These are phyloP conservation scores for Vimba vimba DNA, from an alignment of 2,113 vertebrate genomes.

Conservation along the genomic window DNA sequence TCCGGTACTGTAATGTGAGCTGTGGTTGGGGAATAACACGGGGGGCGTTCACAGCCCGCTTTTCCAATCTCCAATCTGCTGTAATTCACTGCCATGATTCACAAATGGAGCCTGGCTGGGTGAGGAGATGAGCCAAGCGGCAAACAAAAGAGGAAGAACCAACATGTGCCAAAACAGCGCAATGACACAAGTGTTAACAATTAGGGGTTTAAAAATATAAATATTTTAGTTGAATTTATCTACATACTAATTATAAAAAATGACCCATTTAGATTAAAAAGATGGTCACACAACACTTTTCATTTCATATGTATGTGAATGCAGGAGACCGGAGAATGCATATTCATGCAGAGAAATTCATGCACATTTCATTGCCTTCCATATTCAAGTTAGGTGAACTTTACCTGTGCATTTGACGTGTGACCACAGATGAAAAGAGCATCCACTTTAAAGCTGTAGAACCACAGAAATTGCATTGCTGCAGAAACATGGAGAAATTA, in stretches of 20 bases:
- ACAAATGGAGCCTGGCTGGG: slow-evolving; percentile 51
- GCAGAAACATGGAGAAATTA: too few relatives aligned
- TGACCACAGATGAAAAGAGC: too few relatives aligned
- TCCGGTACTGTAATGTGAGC: slow-evolving; percentile 71
- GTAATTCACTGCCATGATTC: slow-evolving; percentile 67
- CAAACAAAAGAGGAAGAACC: slow-evolving; percentile 65
- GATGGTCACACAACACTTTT: not conserved
- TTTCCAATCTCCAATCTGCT: slow-evolving; percentile 74
- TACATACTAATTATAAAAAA: not conserved
- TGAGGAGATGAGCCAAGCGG: slow-evolving; percentile 66
- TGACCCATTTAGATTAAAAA: not conserved
- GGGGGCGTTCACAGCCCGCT: slow-evolving; percentile 64
- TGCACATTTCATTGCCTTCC: not conserved
- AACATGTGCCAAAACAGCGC: slow-evolving; percentile 72
- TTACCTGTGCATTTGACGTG: too few relatives aligned
- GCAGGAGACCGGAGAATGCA: not conserved
- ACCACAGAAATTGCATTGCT: too few relatives aligned
- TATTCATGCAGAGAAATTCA: not conserved
- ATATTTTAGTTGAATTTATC: not conserved
- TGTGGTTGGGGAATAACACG: slow-evolving; percentile 68
- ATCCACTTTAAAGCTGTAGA: too few relatives aligned
- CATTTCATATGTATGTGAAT: not conserved
- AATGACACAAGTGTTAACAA: not conserved
- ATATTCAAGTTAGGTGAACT: too few relatives aligned
- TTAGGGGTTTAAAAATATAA: not conserved